Conservation (phyloP, 1,140 invertebrate species). For the Phenacoccus solenopsis region DNA sequence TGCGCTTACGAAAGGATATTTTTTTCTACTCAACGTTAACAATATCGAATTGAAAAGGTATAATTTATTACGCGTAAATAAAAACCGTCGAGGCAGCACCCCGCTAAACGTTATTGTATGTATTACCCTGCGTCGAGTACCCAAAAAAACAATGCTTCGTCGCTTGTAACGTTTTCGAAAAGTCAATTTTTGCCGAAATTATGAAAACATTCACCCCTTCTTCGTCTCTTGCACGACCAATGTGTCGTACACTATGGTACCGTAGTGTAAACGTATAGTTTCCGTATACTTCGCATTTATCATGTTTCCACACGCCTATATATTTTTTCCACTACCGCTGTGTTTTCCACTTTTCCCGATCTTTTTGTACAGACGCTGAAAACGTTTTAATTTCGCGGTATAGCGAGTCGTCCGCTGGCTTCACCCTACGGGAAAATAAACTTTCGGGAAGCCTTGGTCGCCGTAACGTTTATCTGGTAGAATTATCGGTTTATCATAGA, state of each 20-base stretch:
- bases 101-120: conserved; percentile 9
- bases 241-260: too few species aligned
- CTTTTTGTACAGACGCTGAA: neutral
- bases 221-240: too few species aligned
- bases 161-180: too few species aligned
- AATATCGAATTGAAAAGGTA: conserved; percentile 12
- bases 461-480: neutral
- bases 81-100: neutral
- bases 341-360: neutral
- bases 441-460: neutral
- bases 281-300: neutral
- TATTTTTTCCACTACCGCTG: neutral
- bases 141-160: too few species aligned
- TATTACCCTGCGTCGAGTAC: neutral
- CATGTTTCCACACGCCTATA: neutral
- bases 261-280: too few species aligned
- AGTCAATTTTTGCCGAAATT: neutral
- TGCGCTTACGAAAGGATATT: neutral
- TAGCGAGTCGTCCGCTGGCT: too few species aligned
- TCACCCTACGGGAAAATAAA: neutral
- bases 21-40: neutral
- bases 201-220: neutral
- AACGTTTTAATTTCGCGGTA: conserved; percentile 1
- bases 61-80: conserved; percentile 15
- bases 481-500: neutral